Conservation (phyloP, 2,113 vertebrate species). For the Gyps fulvus region DNA sequence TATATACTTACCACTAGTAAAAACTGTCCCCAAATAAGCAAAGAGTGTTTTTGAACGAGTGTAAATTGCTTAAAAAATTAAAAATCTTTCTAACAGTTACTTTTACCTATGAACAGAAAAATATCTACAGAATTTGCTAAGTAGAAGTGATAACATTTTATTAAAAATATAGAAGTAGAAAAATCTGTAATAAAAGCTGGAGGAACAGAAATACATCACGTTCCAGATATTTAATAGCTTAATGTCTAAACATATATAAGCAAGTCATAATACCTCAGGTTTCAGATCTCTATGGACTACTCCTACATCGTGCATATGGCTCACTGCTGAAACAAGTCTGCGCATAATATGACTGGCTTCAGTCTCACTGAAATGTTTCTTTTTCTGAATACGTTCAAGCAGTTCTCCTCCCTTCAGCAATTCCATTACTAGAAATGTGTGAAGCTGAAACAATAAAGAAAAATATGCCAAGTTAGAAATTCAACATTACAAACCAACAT, state of each 20-base stretch:
- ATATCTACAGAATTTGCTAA: neutral
- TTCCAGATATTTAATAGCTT: neutral
- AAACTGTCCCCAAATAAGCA: neutral
- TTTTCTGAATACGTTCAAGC: slow-evolving; percentile 92
- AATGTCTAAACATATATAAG: neutral
- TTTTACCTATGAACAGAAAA: neutral
- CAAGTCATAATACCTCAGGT: slow-evolving; percentile 82
- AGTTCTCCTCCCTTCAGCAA: slow-evolving; percentile 92
- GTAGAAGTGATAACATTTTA: neutral
- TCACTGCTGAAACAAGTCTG: slow-evolving; percentile 92
- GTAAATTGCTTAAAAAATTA: neutral
- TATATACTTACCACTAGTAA: neutral
- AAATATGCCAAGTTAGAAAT: neutral
- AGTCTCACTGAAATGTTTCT: slow-evolving; percentile 94
- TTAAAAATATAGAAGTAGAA: neutral
- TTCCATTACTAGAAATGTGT: slow-evolving; percentile 94
- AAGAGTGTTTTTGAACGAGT: neutral
- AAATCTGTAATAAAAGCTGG: neutral
- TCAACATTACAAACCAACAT: neutral
- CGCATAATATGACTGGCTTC: slow-evolving; percentile 97
- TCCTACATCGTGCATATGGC: slow-evolving; percentile 98
- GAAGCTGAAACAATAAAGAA: slow-evolving; percentile 77
- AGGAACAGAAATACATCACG: neutral
- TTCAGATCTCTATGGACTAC: slow-evolving; percentile 96
- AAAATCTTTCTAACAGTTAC: neutral